Conservation (phyloP, 2,888 invertebrate genomes). For the Apotomis capreana region DNA sequence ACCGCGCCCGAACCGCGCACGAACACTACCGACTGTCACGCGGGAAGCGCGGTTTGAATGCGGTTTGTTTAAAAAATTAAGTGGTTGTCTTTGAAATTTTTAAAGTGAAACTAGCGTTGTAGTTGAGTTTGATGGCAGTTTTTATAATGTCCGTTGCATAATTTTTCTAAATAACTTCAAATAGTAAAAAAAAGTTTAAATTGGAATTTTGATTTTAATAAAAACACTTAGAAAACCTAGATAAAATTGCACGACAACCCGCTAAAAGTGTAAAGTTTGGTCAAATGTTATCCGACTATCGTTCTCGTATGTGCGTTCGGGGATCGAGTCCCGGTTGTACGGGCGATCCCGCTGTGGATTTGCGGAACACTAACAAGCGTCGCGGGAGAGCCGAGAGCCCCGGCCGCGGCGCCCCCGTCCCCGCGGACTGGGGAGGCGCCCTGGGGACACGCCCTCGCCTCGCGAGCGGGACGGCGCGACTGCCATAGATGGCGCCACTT, state of each 20-base stretch:
- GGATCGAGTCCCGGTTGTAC: conserved; percentile 81
- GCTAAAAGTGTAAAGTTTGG: conserved; percentile 34
- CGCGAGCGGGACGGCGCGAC: conserved; percentile 78
- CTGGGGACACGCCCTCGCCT: conserved; percentile 84
- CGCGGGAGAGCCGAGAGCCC: conserved; percentile 81
- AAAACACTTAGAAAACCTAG: conserved; percentile 22
- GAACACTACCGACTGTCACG: conserved; percentile 66
- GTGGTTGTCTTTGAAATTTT: too few relatives aligned
- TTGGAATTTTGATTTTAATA: background rate
- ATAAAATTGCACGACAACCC: conserved; percentile 16
- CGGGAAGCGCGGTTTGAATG: conserved; percentile 42
- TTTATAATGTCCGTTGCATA: conserved; percentile 36
- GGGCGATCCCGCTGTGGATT: conserved; percentile 83
- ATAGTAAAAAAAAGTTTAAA: background rate
- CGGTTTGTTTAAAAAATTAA: too few relatives aligned
- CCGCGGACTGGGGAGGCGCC: conserved; percentile 81
- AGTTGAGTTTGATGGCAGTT: background rate
- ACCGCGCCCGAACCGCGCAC: conserved; percentile 69
- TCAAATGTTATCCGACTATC: conserved; percentile 67
- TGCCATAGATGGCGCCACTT: conserved; percentile 75
- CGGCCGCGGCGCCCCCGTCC: conserved; percentile 82
- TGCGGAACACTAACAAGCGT: conserved; percentile 83
- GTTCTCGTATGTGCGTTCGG: conserved; percentile 78
- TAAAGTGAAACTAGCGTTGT: too few relatives aligned
- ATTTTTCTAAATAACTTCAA: conserved; percentile 5